A percentile compares a stretch with the other conserved stretches of the same genome.
These are phyloP conservation scores for Microplitis mediator DNA, from an alignment of 1,140 invertebrate species.

Conservation along the genomic window DNA sequence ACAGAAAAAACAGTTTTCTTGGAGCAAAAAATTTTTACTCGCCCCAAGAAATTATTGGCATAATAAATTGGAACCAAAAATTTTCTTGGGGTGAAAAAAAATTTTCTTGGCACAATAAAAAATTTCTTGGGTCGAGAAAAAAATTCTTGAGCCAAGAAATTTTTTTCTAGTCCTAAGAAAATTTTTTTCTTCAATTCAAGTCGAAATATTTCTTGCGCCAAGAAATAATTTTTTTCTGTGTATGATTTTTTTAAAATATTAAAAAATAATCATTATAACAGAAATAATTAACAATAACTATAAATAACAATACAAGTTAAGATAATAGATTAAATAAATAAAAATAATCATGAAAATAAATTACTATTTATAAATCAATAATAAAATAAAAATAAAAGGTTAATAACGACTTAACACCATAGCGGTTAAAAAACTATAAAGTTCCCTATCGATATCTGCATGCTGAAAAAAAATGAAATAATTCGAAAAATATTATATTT, in stretches of 20 bases:
- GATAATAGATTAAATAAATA: constrained; percentile 55
- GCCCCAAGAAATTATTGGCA: too few species aligned
- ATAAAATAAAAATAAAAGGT: constrained; percentile 46
- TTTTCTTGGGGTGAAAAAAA: too few species aligned
- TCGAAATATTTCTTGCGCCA: too few species aligned
- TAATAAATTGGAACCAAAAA: too few species aligned
- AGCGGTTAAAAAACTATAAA: constrained; percentile 59
- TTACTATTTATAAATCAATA: constrained; percentile 46
- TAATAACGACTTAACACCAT: constrained; percentile 55
- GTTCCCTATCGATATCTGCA: constrained; percentile 49
- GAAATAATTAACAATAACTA: constrained; percentile 59
- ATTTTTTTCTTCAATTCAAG: too few species aligned
- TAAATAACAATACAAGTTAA: constrained; percentile 55
- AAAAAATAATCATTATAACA: constrained; percentile 49
- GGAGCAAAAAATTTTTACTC: too few species aligned
- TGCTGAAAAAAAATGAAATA: constrained; percentile 28
- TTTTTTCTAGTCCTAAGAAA: too few species aligned
- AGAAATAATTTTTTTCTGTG: too few species aligned
- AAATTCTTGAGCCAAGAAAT: too few species aligned
- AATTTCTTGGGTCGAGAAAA: too few species aligned
- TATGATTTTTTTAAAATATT: not conserved
- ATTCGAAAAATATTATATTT: not conserved
- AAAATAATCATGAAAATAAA: constrained; percentile 48
- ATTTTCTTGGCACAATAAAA: too few species aligned
- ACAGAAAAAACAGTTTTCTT: too few species aligned